Evolutionary conservation across 2,888 invertebrate species (phyloP).

Genomic region (Meloe dianella): DNA sequence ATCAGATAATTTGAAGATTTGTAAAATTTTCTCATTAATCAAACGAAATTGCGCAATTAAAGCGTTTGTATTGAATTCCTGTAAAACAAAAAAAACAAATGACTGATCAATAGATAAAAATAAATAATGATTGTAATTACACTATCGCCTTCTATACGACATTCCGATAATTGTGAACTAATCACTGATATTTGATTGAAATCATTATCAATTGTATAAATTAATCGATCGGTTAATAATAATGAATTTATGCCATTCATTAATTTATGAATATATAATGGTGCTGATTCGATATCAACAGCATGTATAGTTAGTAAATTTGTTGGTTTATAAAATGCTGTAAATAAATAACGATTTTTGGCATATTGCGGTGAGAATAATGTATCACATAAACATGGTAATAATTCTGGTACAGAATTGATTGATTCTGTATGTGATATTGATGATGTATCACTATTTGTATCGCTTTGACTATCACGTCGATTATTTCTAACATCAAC

Average conservation of each 20-base stretch:
- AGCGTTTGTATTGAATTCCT: slow-evolving; percentile 67
- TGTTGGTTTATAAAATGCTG: slow-evolving; percentile 65
- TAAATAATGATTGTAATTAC: slow-evolving; percentile 49
- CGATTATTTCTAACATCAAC: slow-evolving; percentile 60
- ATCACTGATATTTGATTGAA: slow-evolving; percentile 62
- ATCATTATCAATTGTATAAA: slow-evolving; percentile 66
- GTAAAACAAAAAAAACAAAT: slow-evolving; percentile 37
- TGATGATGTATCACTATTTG: slow-evolving; percentile 45
- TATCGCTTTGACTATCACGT: slow-evolving; percentile 54
- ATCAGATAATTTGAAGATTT: slow-evolving; percentile 62
- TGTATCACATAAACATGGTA: slow-evolving; percentile 61
- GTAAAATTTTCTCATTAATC: slow-evolving; percentile 61
- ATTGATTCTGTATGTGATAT: slow-evolving; percentile 47
- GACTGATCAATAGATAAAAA: not conserved
- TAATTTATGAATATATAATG: slow-evolving; percentile 73
- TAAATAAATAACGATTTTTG: slow-evolving; percentile 65
- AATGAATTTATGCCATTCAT: slow-evolving; percentile 67
- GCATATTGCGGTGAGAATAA: slow-evolving; percentile 66
- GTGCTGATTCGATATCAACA: slow-evolving; percentile 69
- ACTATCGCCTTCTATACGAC: slow-evolving; percentile 61
- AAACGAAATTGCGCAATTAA: slow-evolving; percentile 65
- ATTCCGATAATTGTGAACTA: slow-evolving; percentile 66
- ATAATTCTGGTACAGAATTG: slow-evolving; percentile 54
- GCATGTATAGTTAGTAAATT: slow-evolving; percentile 69
- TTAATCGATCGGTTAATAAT: slow-evolving; percentile 71